Evolutionary conservation across 2,888 invertebrate genomes (phyloP).

Genomic region (Cyaniris semiargus): DNA sequence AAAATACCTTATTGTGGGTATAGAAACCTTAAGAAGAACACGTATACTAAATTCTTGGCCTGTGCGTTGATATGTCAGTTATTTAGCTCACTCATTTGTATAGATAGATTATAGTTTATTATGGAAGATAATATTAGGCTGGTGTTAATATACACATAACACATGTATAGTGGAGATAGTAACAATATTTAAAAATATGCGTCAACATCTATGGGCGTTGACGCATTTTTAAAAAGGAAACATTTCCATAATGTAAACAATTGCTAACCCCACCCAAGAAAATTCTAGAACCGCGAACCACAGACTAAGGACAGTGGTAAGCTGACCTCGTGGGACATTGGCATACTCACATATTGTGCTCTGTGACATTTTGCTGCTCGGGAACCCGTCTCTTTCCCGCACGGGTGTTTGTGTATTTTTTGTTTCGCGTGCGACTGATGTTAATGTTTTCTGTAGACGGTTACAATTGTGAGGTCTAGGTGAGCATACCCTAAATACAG

Average conservation of each 20-base stretch:
- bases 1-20: no score
- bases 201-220: background rate
- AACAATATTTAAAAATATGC: background rate
- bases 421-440: background rate
- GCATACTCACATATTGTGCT: conserved; percentile 8
- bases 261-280: background rate
- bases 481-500: no score
- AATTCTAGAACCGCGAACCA: background rate
- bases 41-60: no score
- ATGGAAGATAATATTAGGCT: no score
- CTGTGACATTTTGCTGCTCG: background rate
- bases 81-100: no score
- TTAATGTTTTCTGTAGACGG: background rate
- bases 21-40: no score
- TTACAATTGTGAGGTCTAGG: background rate
- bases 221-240: background rate
- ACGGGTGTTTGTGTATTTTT: background rate
- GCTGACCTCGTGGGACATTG: conserved; percentile 3
- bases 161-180: no score
- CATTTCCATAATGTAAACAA: background rate
- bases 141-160: no score
- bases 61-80: no score
- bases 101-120: no score
- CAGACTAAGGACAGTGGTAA: background rate
- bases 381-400: background rate